A percentile compares a stretch with the other conserved stretches of the same genome.
phyloP scores from a whole-genome alignment of 2,113 vertebrate genomes.

The Haemorhous mexicanus region DNA sequence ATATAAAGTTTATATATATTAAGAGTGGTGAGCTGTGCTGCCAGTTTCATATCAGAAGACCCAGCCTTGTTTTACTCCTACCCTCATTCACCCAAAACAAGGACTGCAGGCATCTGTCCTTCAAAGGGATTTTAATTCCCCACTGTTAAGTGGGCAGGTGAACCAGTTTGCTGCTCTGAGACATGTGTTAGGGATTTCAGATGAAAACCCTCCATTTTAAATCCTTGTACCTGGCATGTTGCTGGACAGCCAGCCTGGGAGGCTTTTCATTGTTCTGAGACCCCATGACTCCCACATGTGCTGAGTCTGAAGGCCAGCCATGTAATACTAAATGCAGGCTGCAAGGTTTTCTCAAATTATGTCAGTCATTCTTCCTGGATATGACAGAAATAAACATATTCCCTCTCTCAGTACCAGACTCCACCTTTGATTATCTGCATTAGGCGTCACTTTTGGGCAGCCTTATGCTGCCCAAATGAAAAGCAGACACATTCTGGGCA shows the following conservation, averaged over 20 bases:
- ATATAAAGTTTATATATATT: not conserved
- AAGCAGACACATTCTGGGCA: not conserved
- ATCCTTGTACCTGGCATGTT: not conserved
- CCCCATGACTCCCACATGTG: not conserved
- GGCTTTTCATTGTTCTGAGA: not conserved
- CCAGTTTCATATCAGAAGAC: not conserved
- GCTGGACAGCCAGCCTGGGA: not conserved
- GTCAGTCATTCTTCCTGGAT: not conserved
- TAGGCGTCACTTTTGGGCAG: not conserved
- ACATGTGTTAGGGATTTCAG: not conserved
- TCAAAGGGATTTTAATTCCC: not conserved
- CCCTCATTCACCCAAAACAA: not conserved
- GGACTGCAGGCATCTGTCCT: not conserved
- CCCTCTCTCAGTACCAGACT: not conserved
- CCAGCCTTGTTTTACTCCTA: not conserved
- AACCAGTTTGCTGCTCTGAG: not conserved
- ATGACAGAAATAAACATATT: constrained; percentile 2
- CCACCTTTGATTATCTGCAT: not conserved
- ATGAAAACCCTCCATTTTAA: not conserved
- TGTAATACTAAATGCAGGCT: not conserved
- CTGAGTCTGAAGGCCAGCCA: not conserved
- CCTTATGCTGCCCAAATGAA: not conserved
- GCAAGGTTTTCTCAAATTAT: not conserved
- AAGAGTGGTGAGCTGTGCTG: not conserved
- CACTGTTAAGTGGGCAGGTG: not conserved